phyloP scores from a whole-genome alignment of 2,113 vertebrate species.

The Vidua macroura region DNA sequence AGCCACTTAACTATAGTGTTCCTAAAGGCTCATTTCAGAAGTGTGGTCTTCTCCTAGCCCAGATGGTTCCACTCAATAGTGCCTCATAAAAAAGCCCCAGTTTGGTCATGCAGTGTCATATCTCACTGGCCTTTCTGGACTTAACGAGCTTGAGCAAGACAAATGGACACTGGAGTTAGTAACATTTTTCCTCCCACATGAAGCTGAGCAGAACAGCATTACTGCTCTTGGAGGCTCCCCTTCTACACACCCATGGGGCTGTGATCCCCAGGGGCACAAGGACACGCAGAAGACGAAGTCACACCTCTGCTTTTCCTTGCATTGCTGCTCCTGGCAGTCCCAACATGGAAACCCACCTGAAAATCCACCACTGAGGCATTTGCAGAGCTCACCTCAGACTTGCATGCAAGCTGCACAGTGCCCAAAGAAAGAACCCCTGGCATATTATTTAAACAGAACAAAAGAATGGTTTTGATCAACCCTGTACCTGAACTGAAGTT shows the following conservation, averaged over 20 bases:
- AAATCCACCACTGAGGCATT: neutral
- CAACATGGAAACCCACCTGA: neutral
- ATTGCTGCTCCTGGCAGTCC: neutral
- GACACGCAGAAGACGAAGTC: neutral
- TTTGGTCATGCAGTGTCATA: neutral
- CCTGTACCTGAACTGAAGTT: neutral
- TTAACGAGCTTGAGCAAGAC: neutral
- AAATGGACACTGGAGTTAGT: neutral
- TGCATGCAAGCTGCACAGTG: neutral
- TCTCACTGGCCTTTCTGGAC: neutral
- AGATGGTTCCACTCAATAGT: constrained; percentile 9
- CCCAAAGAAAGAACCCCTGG: neutral
- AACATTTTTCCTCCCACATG: neutral
- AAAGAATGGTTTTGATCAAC: neutral
- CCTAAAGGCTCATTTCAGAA: constrained; percentile 5
- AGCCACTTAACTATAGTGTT: neutral
- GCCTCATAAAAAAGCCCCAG: neutral
- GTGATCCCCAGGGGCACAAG: neutral
- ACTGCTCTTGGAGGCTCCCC: neutral
- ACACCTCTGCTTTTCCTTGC: neutral
- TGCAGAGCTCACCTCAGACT: neutral
- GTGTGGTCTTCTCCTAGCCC: neutral
- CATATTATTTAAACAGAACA: neutral
- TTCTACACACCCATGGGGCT: neutral
- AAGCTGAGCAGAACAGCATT: neutral